A percentile compares a stretch with the other conserved stretches of the same genome.
phyloP scores from a whole-genome alignment of 2,113 vertebrate genomes.

The Galemys pyrenaicus region DNA sequence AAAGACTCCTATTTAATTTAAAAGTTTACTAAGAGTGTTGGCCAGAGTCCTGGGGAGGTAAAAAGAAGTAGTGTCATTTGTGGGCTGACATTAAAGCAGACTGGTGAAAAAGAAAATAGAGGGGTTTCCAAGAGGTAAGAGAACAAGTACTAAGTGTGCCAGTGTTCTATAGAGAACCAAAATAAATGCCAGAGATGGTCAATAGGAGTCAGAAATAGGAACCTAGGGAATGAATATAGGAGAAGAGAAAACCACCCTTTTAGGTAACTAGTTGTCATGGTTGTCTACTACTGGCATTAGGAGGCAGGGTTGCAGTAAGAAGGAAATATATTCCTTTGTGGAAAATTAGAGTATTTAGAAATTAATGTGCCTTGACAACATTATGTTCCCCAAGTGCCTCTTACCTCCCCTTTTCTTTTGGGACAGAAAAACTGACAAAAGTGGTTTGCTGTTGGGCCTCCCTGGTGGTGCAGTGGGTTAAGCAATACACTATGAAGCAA shows the following conservation, averaged over 20 bases:
- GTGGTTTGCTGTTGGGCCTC: not conserved
- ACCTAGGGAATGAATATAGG: not conserved
- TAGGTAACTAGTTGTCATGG: not conserved
- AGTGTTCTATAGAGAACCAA: not conserved
- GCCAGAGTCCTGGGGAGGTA: rapidly evolving
- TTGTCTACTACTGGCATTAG: not conserved
- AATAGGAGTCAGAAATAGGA: not conserved
- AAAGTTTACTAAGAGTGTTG: not conserved
- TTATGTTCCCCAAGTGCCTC: not conserved
- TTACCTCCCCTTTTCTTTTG: not conserved
- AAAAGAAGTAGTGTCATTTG: not conserved
- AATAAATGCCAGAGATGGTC: not conserved
- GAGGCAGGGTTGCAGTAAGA: not conserved
- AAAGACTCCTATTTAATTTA: not conserved
- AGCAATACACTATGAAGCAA: too few species aligned
- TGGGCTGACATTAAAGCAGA: not conserved
- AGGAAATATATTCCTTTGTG: not conserved
- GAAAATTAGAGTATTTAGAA: not conserved
- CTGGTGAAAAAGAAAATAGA: not conserved
- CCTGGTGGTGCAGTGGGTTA: too few species aligned
- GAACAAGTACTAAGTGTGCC: not conserved
- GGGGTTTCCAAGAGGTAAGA: not conserved
- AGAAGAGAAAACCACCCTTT: not conserved
- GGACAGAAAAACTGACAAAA: not conserved
- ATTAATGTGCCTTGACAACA: not conserved